Base-by-base conservation (phyloP, 2,888 invertebrate species). In the Theristus sp. region DNA sequence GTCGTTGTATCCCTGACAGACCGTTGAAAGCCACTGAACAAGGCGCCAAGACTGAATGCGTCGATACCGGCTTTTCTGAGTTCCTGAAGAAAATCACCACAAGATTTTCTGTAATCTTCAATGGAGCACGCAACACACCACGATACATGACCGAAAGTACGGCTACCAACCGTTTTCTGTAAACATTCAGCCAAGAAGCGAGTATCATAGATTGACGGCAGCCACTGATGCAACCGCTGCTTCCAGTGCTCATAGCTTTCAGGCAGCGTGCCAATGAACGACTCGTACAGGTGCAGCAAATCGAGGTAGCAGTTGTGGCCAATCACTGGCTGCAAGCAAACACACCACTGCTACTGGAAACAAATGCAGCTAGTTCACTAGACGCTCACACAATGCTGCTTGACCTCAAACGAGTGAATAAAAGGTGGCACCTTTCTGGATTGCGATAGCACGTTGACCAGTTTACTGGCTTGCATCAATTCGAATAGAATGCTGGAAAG, bases 271-370 rank as follows among this genome's bases (percentile, higher is more conserved):
- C 24, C 28, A 31, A 38, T 20, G 20, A 27, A 53, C 27, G 3
- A 30, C 3, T 54, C 17, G 27, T 26, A 59, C 20, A 52, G 26
- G 29, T 59, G 31, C 30, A 54, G 10, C 54, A 59, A 31, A 38
- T 59, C 59, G 25, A 54, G 22, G 10, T 54, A 29, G 22, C 27
- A 54, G 25, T 59, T 59, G 17, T 59, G 59, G 22, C 54, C 59
- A n/a, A 59, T 17, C 13, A 59, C 13, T 6, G 59, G 59, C 59
- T 57, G 57, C 2, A 57, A 57, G 10, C 10, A 38, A 10, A 38
- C 38, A 38, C n/a, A n/a, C n/a, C n/a, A n/a, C n/a, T n/a, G n/a
- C n/a, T n/a, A n/a, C n/a, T n/a, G n/a, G n/a, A n/a, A n/a, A n/a
- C n/a, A n/a, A n/a, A n/a, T n/a, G n/a, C n/a, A n/a, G n/a, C n/a